Evolutionary conservation across 35 echinoderm and acorn worm genomes (phyloP).

Genomic region (Apostichopus parvimensis): DNA sequence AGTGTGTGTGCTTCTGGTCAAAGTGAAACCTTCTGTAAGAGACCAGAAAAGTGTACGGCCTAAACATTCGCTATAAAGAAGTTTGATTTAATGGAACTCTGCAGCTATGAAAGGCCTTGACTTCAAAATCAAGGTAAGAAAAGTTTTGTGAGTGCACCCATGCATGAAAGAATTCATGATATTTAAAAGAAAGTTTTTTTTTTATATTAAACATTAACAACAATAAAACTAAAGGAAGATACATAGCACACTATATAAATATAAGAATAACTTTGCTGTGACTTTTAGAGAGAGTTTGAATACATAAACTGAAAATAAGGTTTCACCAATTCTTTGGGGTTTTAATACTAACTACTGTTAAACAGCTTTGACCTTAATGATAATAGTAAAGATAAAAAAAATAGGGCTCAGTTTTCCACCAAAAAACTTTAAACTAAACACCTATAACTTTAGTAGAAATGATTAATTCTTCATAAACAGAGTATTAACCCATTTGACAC

Average conservation of each 20-base stretch:
- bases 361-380: neutral
- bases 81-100: no score
- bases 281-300: neutral
- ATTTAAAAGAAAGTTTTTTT: neutral
- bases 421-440: no score
- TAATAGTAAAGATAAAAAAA: neutral
- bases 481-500: no score
- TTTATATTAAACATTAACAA: no score
- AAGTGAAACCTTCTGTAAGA: no score
- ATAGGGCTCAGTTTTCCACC: no score
- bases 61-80: no score
- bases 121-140: neutral
- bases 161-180: neutral
- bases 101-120: neutral
- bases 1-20: no score
- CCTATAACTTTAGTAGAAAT: no score
- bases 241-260: neutral
- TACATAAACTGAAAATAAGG: slow-evolving; percentile 1
- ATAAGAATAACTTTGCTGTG: neutral
- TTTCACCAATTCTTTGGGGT: neutral
- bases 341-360: neutral
- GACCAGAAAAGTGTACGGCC: no score
- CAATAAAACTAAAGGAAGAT: neutral
- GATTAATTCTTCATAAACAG: no score
- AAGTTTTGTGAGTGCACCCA: neutral